phyloP scores from a whole-genome alignment of 2,113 vertebrate species.

The Ceratotherium simum region DNA sequence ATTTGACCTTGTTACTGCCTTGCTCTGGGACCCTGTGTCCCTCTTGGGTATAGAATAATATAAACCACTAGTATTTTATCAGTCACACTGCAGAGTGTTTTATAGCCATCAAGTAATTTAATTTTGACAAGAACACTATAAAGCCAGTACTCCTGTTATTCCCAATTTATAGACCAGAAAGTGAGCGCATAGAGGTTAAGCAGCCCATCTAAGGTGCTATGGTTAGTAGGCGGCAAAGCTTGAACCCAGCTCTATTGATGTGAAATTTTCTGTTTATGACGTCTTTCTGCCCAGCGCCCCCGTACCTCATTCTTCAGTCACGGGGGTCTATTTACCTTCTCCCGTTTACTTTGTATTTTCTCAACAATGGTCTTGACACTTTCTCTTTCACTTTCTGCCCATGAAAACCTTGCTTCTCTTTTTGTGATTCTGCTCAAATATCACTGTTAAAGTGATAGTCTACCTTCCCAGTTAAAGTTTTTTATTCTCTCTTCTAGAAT shows the following conservation, averaged over 20 bases:
- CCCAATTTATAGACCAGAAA: conserved; percentile 20
- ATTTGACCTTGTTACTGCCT: not conserved
- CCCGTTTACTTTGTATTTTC: not conserved
- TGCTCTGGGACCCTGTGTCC: not conserved
- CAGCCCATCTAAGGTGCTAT: not conserved
- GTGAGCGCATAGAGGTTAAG: not conserved
- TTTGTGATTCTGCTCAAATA: not conserved
- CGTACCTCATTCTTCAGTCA: not conserved
- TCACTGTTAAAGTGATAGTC: not conserved
- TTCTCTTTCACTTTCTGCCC: conserved; percentile 29
- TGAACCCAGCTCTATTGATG: not conserved
- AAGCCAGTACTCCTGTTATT: not conserved
- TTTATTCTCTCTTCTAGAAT: not conserved
- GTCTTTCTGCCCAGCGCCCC: not conserved
- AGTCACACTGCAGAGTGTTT: conserved; percentile 2
- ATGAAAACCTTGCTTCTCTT: conserved; percentile 12
- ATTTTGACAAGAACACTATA: not conserved
- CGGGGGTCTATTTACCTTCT: not conserved
- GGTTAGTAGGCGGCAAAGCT: not conserved
- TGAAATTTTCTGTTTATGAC: not conserved
- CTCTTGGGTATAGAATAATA: not conserved
- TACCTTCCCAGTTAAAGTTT: not conserved
- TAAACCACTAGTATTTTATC: not conserved
- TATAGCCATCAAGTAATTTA: conserved; percentile 11
- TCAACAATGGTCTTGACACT: not conserved